phyloP scores from a whole-genome alignment of 2,113 vertebrate species.

The Oncorhynchus mykiss region DNA sequence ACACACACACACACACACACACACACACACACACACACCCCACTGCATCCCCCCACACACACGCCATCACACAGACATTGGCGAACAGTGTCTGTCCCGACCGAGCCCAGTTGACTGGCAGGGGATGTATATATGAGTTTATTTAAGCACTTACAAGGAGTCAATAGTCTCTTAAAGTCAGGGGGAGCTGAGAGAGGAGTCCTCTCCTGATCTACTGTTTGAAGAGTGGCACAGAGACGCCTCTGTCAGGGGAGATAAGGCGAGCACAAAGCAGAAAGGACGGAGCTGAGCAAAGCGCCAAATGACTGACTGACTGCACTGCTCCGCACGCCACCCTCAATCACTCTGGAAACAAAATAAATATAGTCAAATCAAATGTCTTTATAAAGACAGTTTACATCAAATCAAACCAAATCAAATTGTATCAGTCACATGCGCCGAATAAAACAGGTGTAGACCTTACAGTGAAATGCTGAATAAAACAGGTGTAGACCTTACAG shows the following conservation, averaged over 20 bases:
- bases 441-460: too few species aligned
- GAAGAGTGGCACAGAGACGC: slow-evolving; percentile 54
- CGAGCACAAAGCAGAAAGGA: slow-evolving; percentile 28
- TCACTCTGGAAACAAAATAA: not conserved
- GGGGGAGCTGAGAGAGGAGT: slow-evolving; percentile 12
- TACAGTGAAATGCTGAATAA: too few species aligned
- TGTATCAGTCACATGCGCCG: too few species aligned
- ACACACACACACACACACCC: not conserved
- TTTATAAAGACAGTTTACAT: too few species aligned
- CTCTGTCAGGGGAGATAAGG: slow-evolving; percentile 59
- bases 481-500: too few species aligned
- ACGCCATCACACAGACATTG: too few species aligned
- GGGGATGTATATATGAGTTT: slow-evolving; percentile 53
- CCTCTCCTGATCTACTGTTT: slow-evolving; percentile 49
- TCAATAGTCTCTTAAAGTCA: slow-evolving; percentile 44
- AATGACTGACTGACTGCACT: too few species aligned
- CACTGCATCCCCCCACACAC: too few species aligned
- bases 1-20: not conserved
- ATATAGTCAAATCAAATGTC: too few species aligned
- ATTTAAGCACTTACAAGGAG: slow-evolving; percentile 41
- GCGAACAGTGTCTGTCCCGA: not conserved
- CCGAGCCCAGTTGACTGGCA: slow-evolving; percentile 19
- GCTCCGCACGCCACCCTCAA: not conserved
- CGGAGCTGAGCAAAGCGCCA: not conserved
- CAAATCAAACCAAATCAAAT: too few species aligned